Conservation (phyloP, 2,888 invertebrate genomes). For the Temnothorax unifasciatus region DNA sequence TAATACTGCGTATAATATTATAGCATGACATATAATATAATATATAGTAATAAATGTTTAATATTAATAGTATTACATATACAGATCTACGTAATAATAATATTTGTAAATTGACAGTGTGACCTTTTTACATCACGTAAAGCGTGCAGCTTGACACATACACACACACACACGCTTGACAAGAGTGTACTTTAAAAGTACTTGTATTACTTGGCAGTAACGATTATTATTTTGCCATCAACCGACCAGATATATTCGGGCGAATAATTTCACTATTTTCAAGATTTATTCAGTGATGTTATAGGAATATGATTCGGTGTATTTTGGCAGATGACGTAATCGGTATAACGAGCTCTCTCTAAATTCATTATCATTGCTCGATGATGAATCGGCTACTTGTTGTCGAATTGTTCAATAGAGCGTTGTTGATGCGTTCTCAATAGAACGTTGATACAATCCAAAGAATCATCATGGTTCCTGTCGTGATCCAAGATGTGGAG, state of each 20-base stretch:
- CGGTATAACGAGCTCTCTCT: slow-evolving; percentile 10
- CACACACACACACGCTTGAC: slow-evolving; percentile 6
- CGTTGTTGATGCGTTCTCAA: slow-evolving; percentile 18
- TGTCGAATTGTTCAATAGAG: slow-evolving; percentile 1
- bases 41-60: neutral
- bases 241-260: neutral
- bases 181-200: slow-evolving; percentile 20
- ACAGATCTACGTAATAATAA: neutral
- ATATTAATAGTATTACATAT: slow-evolving; percentile 16
- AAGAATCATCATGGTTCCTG: slow-evolving; percentile 42
- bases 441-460: slow-evolving; percentile 35
- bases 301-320: slow-evolving; percentile 37
- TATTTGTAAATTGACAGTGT: slow-evolving; percentile 5
- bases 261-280: slow-evolving; percentile 3
- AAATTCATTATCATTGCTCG: slow-evolving; percentile 1
- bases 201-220: slow-evolving; percentile 35
- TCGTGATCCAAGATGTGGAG: slow-evolving; percentile 29
- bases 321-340: slow-evolving; percentile 28
- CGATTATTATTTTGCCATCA: slow-evolving; percentile 4
- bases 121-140: neutral
- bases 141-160: neutral
- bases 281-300: neutral
- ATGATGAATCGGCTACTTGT: neutral
- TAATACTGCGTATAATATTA: slow-evolving; percentile 16
- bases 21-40: neutral